Evolutionary conservation across 2,113 vertebrate genomes (phyloP).

Genomic region (Eurypyga helias): DNA sequence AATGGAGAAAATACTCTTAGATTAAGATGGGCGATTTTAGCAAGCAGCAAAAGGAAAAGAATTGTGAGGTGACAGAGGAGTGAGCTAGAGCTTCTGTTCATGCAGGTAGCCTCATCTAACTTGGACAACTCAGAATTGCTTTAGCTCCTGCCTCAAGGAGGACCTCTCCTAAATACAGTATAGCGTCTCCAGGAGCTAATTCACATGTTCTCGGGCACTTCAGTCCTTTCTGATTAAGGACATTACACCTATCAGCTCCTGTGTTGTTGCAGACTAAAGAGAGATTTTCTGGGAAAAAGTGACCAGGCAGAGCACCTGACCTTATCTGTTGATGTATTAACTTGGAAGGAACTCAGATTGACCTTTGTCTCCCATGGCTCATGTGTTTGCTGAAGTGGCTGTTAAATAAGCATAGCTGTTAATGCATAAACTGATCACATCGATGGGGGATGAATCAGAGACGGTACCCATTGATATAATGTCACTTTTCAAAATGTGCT

Average conservation of each 20-base stretch:
- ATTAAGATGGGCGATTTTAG: background rate
- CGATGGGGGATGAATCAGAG: background rate
- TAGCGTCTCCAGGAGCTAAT: background rate
- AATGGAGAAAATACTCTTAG: background rate
- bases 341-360: background rate
- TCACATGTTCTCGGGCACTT: background rate
- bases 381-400: background rate
- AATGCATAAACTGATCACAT: background rate
- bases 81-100: background rate
- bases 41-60: background rate
- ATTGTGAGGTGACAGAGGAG: background rate
- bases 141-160: background rate
- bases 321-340: background rate
- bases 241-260: background rate
- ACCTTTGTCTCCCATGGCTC: background rate
- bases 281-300: background rate
- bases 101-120: background rate
- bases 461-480: background rate
- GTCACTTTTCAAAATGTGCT: background rate
- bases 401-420: constrained; percentile 30
- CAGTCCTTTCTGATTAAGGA: background rate
- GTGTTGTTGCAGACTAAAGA: background rate
- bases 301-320: background rate
- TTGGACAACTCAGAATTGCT: background rate
- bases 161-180: background rate